Percentiles rank a stretch among this genome's conserved stretches.
phyloP scores from a whole-genome alignment of 2,888 invertebrate species.

The Meghimatium bilineatum region DNA sequence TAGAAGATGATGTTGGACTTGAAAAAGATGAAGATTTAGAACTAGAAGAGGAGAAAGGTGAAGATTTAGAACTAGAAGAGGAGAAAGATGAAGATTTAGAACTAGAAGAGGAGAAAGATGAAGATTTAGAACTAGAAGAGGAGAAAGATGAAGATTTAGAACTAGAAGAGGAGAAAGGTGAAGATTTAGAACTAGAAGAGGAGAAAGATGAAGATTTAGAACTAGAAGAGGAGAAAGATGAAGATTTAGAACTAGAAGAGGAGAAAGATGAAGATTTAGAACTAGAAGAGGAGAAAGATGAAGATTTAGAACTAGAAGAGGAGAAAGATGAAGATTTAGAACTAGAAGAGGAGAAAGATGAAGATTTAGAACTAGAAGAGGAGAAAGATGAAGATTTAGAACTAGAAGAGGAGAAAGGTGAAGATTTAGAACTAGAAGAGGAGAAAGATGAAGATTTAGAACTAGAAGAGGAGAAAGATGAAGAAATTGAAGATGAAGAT shows the following conservation, averaged over 20 bases:
- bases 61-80: background rate
- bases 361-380: constrained; percentile 11
- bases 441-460: background rate
- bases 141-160: background rate
- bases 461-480: background rate
- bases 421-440: constrained; percentile 7
- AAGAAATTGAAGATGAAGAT: background rate
- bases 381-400: background rate
- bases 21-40: background rate
- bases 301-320: background rate
- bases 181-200: background rate
- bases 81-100: background rate
- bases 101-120: background rate
- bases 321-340: background rate
- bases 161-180: background rate
- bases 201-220: constrained; percentile 43
- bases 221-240: no score
- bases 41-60: background rate
- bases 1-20: constrained; percentile 48
- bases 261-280: constrained; percentile 47
- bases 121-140: background rate
- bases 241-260: background rate
- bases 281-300: background rate
- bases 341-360: background rate
- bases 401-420: constrained; percentile 30